These are phyloP conservation scores for Penelope pileata DNA, from an alignment of 2,113 vertebrate species.

Conservation along the genomic window DNA sequence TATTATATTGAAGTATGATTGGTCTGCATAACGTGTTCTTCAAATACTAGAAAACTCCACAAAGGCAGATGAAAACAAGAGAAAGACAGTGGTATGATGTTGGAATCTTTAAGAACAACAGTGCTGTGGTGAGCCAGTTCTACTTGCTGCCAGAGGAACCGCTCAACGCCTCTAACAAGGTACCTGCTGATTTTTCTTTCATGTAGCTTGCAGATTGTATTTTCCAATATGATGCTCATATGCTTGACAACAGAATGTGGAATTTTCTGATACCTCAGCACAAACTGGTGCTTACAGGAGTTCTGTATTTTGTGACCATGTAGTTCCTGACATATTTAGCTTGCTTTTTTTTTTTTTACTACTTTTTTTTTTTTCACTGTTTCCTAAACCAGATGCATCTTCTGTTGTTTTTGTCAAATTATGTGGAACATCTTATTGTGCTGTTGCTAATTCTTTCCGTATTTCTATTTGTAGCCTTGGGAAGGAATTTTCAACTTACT, in stretches of 20 bases:
- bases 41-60: conserved; percentile 74
- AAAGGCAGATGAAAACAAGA: conserved; percentile 66
- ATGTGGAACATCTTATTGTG: background rate
- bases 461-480: background rate
- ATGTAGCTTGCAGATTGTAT: fast-evolving
- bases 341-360: background rate
- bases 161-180: conserved; percentile 73
- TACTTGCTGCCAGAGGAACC: conserved; percentile 85
- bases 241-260: background rate
- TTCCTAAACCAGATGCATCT: background rate
- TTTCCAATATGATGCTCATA: background rate
- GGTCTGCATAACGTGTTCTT: conserved; percentile 53
- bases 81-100: conserved; percentile 90
- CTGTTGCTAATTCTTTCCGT: background rate
- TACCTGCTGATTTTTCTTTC: conserved; percentile 27
- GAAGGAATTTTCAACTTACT: background rate
- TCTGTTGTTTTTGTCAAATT: background rate
- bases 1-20: background rate
- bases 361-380: background rate
- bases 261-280: background rate
- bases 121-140: conserved; percentile 89
- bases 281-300: background rate
- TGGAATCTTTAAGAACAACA: conserved; percentile 91
- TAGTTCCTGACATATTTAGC: background rate
- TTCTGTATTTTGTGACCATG: background rate